Conservation (phyloP, 2,113 vertebrate species). For the Tragulus kanchil region DNA sequence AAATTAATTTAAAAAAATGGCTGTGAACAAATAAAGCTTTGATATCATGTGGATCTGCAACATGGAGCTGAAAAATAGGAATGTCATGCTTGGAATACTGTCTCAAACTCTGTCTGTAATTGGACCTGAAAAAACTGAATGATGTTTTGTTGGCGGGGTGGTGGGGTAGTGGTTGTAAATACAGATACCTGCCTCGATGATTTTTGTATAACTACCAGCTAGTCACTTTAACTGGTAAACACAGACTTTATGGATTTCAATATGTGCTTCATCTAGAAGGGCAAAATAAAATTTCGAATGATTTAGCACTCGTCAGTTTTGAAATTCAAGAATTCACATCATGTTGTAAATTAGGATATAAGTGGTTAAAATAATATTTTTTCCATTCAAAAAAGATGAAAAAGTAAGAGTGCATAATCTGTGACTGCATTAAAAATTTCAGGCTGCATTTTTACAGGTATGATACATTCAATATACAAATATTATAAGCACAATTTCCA, state of each 20-base stretch:
- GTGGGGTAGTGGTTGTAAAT: neutral
- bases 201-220: neutral
- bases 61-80: neutral
- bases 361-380: neutral
- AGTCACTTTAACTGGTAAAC: neutral
- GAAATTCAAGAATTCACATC: neutral
- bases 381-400: neutral
- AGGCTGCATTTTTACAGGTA: neutral
- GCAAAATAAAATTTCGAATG: neutral
- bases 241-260: neutral
- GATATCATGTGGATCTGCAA: neutral
- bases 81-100: neutral
- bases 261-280: neutral
- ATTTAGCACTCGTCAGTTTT: neutral
- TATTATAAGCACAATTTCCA: neutral
- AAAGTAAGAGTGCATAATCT: neutral
- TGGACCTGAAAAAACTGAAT: neutral
- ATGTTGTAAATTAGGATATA: neutral
- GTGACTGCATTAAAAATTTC: neutral
- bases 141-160: too few species aligned
- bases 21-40: neutral
- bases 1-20: neutral
- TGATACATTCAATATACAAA: neutral
- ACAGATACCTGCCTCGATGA: neutral
- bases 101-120: neutral